Conservation (phyloP, 2,888 invertebrate genomes). For the Plusia festucae region DNA sequence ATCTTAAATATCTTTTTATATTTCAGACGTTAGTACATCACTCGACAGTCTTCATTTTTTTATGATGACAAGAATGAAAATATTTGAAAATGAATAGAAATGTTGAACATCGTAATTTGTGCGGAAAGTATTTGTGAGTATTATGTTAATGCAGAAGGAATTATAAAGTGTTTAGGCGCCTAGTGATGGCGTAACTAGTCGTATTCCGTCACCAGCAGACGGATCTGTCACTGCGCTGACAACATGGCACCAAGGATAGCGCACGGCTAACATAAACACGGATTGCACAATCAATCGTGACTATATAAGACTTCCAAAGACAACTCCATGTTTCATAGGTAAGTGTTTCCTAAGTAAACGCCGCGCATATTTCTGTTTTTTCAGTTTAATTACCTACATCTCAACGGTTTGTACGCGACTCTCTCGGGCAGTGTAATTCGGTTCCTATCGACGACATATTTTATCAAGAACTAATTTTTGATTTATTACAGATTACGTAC, state of each 20-base stretch:
- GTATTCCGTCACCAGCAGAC: constrained; percentile 55
- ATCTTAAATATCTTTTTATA: constrained; percentile 43
- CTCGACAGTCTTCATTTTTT: constrained; percentile 40
- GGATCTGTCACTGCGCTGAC: constrained; percentile 59
- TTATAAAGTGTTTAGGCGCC: constrained; percentile 55
- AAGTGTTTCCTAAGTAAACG: constrained; percentile 54
- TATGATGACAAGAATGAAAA: constrained; percentile 45
- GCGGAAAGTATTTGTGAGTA: constrained; percentile 10
- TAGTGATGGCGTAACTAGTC: constrained; percentile 61
- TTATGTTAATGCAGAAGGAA: constrained; percentile 23
- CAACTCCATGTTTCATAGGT: constrained; percentile 64
- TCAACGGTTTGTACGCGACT: constrained; percentile 33
- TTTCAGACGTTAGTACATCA: constrained; percentile 41
- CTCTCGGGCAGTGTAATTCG: constrained; percentile 36
- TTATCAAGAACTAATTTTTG: constrained; percentile 23
- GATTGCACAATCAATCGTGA: constrained; percentile 67
- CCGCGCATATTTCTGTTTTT: constrained; percentile 73
- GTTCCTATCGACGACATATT: constrained; percentile 35
- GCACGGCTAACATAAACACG: constrained; percentile 42
- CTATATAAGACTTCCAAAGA: constrained; percentile 65
- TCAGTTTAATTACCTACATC: constrained; percentile 63
- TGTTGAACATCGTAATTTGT: constrained; percentile 28
- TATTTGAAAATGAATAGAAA: constrained; percentile 26
- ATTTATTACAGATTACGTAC: constrained; percentile 37
- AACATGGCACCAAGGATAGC: constrained; percentile 41